Base-by-base conservation (phyloP, 2,113 vertebrate genomes). In the Galeopterus variegatus region DNA sequence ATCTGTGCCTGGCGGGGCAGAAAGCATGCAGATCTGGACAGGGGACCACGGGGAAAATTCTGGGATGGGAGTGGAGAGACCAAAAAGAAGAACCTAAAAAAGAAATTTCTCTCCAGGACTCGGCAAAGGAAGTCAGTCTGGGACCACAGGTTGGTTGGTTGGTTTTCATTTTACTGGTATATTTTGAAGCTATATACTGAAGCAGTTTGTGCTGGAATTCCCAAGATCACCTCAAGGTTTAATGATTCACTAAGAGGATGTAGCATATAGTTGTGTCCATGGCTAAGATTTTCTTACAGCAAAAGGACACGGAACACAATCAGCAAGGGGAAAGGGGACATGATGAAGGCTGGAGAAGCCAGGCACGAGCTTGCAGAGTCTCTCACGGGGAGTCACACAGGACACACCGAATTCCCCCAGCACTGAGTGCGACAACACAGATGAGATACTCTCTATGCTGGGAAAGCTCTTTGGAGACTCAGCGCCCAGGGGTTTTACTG, bases 401-500 rank as follows among this genome's bases (percentile, higher is more conserved):
- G 62, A 15, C 18, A 0, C 6, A 0, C 31, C 4, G 41, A 41
- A 21, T 8, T 33, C 45, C 21, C 56, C 64, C 18, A 10, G 81
- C 54, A 28, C 4, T 1, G 4, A 33, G 60, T 4, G 4, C 2
- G 21, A 69, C 50, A 14, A 1, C 9, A 54, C 12, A 2, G 9
- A 5, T 45, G n/a, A 62, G 33, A 7, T 17, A 24, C 21, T n/a
- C 26, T 15, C 80, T 17, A 41, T 41, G 41, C 75, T 1, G 8
- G 48, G 12, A 11, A 60, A 88, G 76, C 17, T 50, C 26, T 6
- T 4, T 18, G 3, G 62, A 18, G 13, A 28, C 88, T 21, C 33
- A 11, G 54, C 2, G 12, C 19, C n/a, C 33, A 5, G 45, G 62
- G 70, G 5, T 41, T 41, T 41, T 41, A 41, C 41, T 41, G 41